Percentiles rank a stretch among this genome's conserved stretches.
Evolutionary conservation across 2,888 invertebrate genomes (phyloP).

Genomic region (Ceriagrion tenellum): DNA sequence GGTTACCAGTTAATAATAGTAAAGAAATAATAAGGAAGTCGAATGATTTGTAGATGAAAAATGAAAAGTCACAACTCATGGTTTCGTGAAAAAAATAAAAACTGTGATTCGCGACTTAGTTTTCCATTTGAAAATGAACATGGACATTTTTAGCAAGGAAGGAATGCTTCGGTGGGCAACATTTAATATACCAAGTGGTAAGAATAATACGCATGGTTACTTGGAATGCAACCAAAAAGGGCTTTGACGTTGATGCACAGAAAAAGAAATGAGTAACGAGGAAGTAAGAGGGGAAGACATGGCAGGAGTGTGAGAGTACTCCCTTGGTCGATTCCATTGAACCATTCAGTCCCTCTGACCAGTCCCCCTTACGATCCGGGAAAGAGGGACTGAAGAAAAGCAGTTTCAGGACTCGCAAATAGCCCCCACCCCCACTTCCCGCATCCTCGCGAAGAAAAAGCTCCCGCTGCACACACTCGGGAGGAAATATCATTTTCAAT

Average conservation of each 20-base stretch:
- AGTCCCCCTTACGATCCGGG: background rate
- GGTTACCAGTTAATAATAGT: background rate
- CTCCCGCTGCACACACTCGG: background rate
- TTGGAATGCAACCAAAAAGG: background rate
- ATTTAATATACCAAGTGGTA: background rate
- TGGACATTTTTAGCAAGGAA: background rate
- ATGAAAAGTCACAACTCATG: background rate
- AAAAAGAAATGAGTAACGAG: background rate
- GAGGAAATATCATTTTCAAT: constrained; percentile 62
- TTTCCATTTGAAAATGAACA: too few relatives aligned
- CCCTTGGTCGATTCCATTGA: background rate
- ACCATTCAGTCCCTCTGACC: background rate
- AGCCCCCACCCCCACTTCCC: background rate
- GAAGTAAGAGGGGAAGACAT: background rate
- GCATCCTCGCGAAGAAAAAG: background rate
- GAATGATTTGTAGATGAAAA: background rate
- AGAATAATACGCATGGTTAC: background rate
- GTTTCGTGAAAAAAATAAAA: background rate
- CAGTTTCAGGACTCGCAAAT: background rate
- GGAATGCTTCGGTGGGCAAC: background rate
- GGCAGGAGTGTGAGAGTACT: background rate
- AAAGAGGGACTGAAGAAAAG: background rate
- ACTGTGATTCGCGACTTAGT: background rate
- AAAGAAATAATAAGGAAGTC: background rate
- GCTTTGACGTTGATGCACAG: background rate